Evolutionary conservation across 2,888 invertebrate species (phyloP).

Genomic region (Megaustenia siamemsis): DNA sequence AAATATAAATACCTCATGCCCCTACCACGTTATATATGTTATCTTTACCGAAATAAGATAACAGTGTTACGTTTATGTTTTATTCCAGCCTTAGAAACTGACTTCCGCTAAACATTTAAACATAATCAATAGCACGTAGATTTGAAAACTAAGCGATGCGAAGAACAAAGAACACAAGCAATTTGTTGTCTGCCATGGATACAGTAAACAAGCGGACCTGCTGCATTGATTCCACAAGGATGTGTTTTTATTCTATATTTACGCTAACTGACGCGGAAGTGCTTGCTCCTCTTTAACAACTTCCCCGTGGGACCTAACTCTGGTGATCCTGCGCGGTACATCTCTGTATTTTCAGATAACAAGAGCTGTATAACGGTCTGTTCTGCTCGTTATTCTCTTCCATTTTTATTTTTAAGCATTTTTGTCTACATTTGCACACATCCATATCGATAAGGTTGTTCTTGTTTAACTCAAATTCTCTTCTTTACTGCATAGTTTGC

Average conservation of each 20-base stretch:
- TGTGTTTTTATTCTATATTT: neutral
- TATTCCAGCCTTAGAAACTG: too few relatives aligned
- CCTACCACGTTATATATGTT: too few relatives aligned
- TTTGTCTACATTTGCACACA: neutral
- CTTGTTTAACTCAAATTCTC: neutral
- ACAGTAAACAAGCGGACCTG: conserved; percentile 15
- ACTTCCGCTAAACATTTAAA: neutral
- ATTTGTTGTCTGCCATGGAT: neutral
- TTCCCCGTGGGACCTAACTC: neutral
- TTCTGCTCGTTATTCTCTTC: neutral
- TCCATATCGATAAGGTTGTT: neutral
- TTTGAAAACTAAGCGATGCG: conserved; percentile 1
- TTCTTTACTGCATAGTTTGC: neutral
- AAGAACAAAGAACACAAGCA: conserved; percentile 25
- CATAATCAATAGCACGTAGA: neutral
- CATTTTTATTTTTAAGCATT: neutral
- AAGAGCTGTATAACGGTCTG: neutral
- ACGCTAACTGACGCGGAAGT: neutral
- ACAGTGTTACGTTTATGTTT: too few relatives aligned
- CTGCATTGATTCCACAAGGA: conserved; percentile 1
- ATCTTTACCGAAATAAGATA: too few relatives aligned
- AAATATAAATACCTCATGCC: too few relatives aligned
- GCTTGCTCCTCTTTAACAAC: neutral
- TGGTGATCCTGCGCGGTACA: neutral
- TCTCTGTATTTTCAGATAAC: neutral